These are phyloP conservation scores for Nowickia ferox DNA, from an alignment of 2,888 invertebrate genomes.

Conservation along the genomic window DNA sequence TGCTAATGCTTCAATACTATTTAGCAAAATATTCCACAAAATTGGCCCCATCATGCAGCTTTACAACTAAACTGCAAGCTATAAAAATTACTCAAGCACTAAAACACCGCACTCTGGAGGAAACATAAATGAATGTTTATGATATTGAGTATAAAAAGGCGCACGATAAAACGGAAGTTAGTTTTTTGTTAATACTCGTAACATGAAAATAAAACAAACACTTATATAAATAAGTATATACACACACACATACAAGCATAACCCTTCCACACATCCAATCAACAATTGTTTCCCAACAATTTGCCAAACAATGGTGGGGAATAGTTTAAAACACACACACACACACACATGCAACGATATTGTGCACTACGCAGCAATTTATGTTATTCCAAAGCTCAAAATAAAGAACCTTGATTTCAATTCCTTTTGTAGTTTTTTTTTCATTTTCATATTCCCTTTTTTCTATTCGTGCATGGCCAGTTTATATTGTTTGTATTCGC, in stretches of 20 bases:
- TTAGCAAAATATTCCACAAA: background rate
- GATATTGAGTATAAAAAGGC: slow-evolving; percentile 54
- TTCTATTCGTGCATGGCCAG: slow-evolving; percentile 40
- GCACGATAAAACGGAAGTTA: slow-evolving; percentile 54
- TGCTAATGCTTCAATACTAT: background rate
- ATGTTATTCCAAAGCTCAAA: slow-evolving; percentile 47
- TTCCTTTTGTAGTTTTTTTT: slow-evolving; percentile 19
- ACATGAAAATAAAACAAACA: background rate
- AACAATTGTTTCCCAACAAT: slow-evolving; percentile 64
- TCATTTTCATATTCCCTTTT: background rate
- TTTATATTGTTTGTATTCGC: background rate
- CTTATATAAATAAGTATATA: background rate
- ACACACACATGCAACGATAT: background rate
- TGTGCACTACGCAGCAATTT: slow-evolving; percentile 47
- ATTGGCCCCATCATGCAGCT: background rate
- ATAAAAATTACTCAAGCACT: background rate
- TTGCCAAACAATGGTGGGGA: slow-evolving; percentile 44
- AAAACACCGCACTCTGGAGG: slow-evolving; percentile 28
- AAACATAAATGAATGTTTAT: slow-evolving; percentile 34
- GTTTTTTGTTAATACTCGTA: slow-evolving; percentile 36
- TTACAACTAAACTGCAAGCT: slow-evolving; percentile 10
- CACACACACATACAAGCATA: background rate
- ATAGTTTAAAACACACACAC: background rate
- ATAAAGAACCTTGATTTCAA: slow-evolving; percentile 55
- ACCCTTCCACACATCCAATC: slow-evolving; percentile 28